These are phyloP conservation scores for Phocoena sinus DNA, from an alignment of 2,113 vertebrate species.

Conservation along the genomic window DNA sequence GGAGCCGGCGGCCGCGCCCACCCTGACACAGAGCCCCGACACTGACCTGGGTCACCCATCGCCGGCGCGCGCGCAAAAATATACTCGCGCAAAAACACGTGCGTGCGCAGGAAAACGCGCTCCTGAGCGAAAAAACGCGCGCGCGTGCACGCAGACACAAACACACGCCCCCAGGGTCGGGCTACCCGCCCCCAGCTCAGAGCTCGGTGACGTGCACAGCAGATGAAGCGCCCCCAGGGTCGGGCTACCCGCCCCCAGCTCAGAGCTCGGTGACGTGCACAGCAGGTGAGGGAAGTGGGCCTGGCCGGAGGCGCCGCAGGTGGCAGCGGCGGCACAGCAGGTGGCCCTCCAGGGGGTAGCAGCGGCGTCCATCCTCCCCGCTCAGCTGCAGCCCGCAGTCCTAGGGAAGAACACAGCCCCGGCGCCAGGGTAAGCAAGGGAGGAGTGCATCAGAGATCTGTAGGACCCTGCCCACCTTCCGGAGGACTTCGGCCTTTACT, in stretches of 20 bases:
- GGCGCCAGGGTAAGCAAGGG: neutral
- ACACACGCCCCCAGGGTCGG: neutral
- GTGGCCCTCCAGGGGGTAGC: slow-evolving; percentile 94
- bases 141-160: neutral
- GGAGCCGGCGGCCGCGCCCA: neutral
- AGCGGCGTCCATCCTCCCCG: slow-evolving; percentile 95
- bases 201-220: slow-evolving; percentile 95
- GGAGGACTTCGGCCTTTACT: neutral
- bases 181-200: slow-evolving; percentile 75
- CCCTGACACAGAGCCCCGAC: neutral
- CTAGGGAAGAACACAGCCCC: slow-evolving; percentile 74
- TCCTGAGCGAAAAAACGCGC: neutral
- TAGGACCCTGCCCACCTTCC: fast-evolving
- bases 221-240: slow-evolving; percentile 75
- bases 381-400: slow-evolving; percentile 96
- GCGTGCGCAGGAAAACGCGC: neutral
- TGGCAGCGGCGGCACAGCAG: slow-evolving; percentile 96
- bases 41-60: neutral
- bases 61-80: neutral
- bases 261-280: slow-evolving; percentile 96
- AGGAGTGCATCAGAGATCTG: neutral
- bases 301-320: slow-evolving; percentile 87
- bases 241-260: slow-evolving; percentile 39
- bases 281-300: slow-evolving; percentile 86
- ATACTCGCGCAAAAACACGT: neutral